Evolutionary conservation across 1,140 invertebrate species (phyloP).

Genomic region (Proctacanthus coquilletti): DNA sequence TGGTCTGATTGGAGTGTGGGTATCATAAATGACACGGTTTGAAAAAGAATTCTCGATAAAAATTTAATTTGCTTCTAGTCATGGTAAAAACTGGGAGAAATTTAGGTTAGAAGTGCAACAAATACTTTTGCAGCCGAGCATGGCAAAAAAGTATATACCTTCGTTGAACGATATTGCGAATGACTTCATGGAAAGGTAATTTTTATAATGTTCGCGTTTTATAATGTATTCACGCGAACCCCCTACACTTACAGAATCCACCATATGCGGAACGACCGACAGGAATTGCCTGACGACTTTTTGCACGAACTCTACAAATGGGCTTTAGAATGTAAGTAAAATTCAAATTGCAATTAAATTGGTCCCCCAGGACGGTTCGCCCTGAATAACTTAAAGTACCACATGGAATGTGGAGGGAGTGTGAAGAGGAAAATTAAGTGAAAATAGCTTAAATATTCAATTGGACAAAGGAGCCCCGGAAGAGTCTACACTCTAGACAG

Average conservation of each 20-base stretch:
- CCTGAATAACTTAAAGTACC: too few relatives aligned
- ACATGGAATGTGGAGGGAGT: too few relatives aligned
- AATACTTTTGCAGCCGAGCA: slow-evolving; percentile 60
- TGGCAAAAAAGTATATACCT: slow-evolving; percentile 54
- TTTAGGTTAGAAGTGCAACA: slow-evolving; percentile 72
- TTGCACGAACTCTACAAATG: slow-evolving; percentile 73
- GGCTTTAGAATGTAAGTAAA: slow-evolving; percentile 74
- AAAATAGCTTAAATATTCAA: too few relatives aligned
- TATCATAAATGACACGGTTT: too few relatives aligned
- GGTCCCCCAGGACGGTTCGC: too few relatives aligned
- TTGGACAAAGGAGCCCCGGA: too few relatives aligned
- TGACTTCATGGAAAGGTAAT: slow-evolving; percentile 52
- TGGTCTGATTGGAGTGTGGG: slow-evolving; percentile 67
- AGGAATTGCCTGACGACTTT: slow-evolving; percentile 58
- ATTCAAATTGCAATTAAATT: too few relatives aligned
- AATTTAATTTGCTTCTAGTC: slow-evolving; percentile 37
- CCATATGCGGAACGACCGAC: slow-evolving; percentile 43
- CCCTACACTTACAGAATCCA: slow-evolving; percentile 48
- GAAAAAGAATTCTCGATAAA: slow-evolving; percentile 1
- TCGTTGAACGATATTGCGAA: slow-evolving; percentile 54
- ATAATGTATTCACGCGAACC: neutral
- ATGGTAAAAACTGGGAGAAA: slow-evolving; percentile 65
- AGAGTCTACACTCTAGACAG: too few relatives aligned
- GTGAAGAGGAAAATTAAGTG: too few relatives aligned
- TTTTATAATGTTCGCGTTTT: too few relatives aligned